phyloP scores from a whole-genome alignment of 2,888 invertebrate genomes.

The Trimorus sp. region DNA sequence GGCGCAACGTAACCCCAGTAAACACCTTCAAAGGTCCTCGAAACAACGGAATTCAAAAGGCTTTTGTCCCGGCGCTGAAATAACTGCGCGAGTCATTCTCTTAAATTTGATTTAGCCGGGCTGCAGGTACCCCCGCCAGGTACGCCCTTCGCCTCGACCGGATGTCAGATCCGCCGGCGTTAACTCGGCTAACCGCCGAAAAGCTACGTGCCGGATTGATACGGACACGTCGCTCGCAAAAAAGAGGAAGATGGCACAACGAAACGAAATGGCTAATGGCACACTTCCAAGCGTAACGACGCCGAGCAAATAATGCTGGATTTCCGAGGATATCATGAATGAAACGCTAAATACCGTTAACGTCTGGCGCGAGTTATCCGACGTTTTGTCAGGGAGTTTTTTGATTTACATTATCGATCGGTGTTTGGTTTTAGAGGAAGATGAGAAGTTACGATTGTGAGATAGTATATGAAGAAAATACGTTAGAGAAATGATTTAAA shows the following conservation, averaged over 20 bases:
- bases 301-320: constrained; percentile 16
- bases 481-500: no score
- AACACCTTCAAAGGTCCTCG: constrained; percentile 76
- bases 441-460: no score
- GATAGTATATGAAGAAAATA: no score
- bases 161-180: constrained; percentile 45
- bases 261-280: constrained; percentile 17
- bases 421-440: no score
- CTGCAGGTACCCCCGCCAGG: constrained; percentile 52
- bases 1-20: constrained; percentile 65
- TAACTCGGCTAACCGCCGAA: constrained; percentile 36
- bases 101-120: constrained; percentile 78
- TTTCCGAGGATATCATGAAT: constrained; percentile 12
- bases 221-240: constrained; percentile 21
- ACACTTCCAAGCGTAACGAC: constrained; percentile 10
- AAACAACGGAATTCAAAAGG: constrained; percentile 77
- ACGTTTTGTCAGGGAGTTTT: neutral
- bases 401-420: no score
- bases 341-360: constrained; percentile 30
- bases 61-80: constrained; percentile 75
- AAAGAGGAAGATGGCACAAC: neutral
- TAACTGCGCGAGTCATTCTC: constrained; percentile 79
- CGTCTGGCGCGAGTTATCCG: constrained; percentile 1
- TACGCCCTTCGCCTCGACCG: constrained; percentile 27
- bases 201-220: constrained; percentile 30